Base-by-base conservation (phyloP, 2,113 vertebrate species). In the Protobothrops flavoviridis region DNA sequence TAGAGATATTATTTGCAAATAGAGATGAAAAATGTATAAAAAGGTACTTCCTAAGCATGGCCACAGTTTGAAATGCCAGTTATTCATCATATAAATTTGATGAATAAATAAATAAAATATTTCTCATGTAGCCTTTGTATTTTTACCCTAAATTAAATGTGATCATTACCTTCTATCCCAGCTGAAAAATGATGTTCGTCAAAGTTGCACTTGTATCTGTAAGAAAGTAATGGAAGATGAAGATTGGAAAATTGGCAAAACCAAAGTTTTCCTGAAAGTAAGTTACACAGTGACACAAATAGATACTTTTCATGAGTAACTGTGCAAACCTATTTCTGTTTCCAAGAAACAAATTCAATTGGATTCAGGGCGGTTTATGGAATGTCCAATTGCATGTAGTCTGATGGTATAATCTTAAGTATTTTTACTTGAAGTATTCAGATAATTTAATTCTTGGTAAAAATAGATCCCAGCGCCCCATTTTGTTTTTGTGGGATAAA, bases 191-290 rank as follows among this genome's bases (percentile, higher is more conserved):
- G 98, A 98, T 86, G 92, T 81, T 93, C 96, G 93, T 10, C 95
- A 96, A 93, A 98, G 98, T 97, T 97, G 98, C 87, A 96, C 98
- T 94, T 95, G 94, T 94, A 99, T 99, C 26, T 98, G 98, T 1
- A 91, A 98, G 59, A 96, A 57, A 26, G 93, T 98, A 90, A 97
- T 99, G 39, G 93, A 95, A 93, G 92, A 98, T 74, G 97, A 97
- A n/a, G 98, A 99, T 95, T 99, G 99, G 99, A 99, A 99, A 97
- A 96, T 98, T 57, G 99, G 99, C 91, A 99, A 96, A 96, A 99
- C 98, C 45, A 99, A 99, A 97, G 98, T 99, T 93, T 99, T 99
- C 96, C 97, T 99, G 39, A 99, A 99, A 98, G 99, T 99, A 97
- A 98, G 97, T 96, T 90, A 74, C 88, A 94, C 85, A n/a, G 10